Base-by-base conservation (phyloP, 2,888 invertebrate species). In the Mimumesa dahlbomi region DNA sequence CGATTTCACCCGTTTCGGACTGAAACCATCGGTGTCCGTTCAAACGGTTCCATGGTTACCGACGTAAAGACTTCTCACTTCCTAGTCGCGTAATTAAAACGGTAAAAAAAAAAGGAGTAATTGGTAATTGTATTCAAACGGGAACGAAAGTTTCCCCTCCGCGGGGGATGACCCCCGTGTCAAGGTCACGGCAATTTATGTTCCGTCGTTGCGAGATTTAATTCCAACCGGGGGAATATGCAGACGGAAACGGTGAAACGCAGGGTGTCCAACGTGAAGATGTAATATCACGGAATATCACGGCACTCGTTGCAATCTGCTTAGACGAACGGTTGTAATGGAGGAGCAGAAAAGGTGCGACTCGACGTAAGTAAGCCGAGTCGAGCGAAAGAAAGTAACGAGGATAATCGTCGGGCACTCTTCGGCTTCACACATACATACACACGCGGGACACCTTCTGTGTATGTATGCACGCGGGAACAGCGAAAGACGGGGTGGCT, bases 341-440 rank as follows among this genome's bases (percentile, higher is more conserved):
- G 18, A 53, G 19, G 29, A 52, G 34, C 46, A 7, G 43, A 18
- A 11, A 38, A 58, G 57, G 42, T 36, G 48, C 49, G 53, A 64
- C 57, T 69, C 53, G 43, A 42, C 58, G 58, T 59, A 64, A 58
- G 48, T 71, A 53, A 56, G 53, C 34, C 52, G 53, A 67, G 52
- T 48, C 36, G 49, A 52, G 59, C 46, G 49, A 42, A 59, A 69
- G 67, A 74, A 66, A 63, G 38, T 70, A 73, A 74, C 64, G 65
- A 59, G 62, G 46, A 67, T 74, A 75, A 75, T 75, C 62, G 58
- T 45, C 43, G 40, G 31, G 22, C 45, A 21, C 50, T 38, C 21
- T 43, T 9, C 40, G 31, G n/a, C n/a, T n/a, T n/a, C n/a, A n/a
- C n/a, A n/a, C n/a, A 9, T 16, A 7, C n/a, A 31, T 34, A 19